Base-by-base conservation (phyloP, 2,113 vertebrate species). In the Anthoscopus minutus region DNA sequence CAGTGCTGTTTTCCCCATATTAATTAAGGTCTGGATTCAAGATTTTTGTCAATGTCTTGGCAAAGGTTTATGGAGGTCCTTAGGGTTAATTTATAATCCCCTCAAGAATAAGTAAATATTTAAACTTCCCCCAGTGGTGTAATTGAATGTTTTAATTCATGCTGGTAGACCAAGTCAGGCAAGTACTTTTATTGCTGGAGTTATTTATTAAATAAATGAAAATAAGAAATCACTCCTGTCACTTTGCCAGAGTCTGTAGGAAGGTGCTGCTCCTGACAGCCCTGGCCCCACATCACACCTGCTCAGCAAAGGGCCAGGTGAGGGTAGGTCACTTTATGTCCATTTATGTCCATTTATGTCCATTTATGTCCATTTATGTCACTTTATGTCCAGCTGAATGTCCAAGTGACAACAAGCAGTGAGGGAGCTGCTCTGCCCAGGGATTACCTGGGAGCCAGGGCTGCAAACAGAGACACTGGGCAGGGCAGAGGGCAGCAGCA, bases 71-170 rank as follows among this genome's bases (percentile, higher is more conserved):
- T 70, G 76, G 83, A 70, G 70, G 83, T 80, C 78, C 92, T 96
- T 57, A 73, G 66, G 82, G 65, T 95, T 94, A 94, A 94, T 94
- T 94, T 86, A 94, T 88, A 91, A 90, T 74, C 42, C 92, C 53
- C 92, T 82, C 28, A 93, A 90, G 89, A 81, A 92, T 71, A 94
- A 92, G 92, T 92, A 95, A 96, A 96, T 95, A 91, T 95, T 96
- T 94, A 93, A 93, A 92, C 45, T 82, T 62, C 56, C 72, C 87
- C 84, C 76, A 18, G 11, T 8, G 73, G 56, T 92, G 91, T 91
- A 96, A 96, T 45, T 91, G 93, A 96, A 80, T 82, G 77, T 61
- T 93, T 77, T 93, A 89, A 93, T 84, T 93, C 86, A 64, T 6
- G 64, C 76, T 66, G 69, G 61, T 60, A 69, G 56, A 79, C 11